Conservation (phyloP, 2,888 invertebrate genomes). For the Phymatocera aterrima region DNA sequence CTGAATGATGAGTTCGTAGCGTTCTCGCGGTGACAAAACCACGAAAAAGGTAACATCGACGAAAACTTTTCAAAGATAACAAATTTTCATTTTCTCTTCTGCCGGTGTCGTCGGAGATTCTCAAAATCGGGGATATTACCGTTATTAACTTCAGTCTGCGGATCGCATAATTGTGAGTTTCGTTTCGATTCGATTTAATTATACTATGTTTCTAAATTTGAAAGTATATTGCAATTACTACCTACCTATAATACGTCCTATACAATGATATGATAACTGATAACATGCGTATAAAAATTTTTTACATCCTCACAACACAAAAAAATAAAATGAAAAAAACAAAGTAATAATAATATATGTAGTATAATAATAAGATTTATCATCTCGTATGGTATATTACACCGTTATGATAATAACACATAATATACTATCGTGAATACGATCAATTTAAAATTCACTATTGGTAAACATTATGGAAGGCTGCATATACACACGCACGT, state of each 20-base stretch:
- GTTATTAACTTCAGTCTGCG: too few relatives aligned
- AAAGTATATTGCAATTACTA: conserved; percentile 13
- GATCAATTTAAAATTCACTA: background rate
- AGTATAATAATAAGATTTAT: background rate
- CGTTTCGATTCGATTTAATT: background rate
- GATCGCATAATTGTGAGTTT: background rate
- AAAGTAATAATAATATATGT: background rate
- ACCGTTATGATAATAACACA: conserved; percentile 1
- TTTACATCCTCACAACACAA: conserved; percentile 18
- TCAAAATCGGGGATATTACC: too few relatives aligned
- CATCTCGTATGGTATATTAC: too few relatives aligned
- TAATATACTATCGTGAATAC: background rate
- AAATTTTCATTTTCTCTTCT: too few relatives aligned
- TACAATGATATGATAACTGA: conserved; percentile 1
- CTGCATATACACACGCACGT: background rate
- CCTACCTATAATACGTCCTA: conserved; percentile 4
- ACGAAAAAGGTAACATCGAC: too few relatives aligned
- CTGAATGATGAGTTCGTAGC: too few relatives aligned
- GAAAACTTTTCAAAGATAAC: too few relatives aligned
- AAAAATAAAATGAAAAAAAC: background rate
- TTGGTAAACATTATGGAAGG: conserved; percentile 25
- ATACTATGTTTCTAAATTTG: too few relatives aligned
- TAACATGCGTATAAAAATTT: conserved; percentile 36
- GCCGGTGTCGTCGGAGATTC: too few relatives aligned
- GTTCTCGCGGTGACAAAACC: too few relatives aligned